These are phyloP conservation scores for Hylyphantes graminicola DNA, from an alignment of 1,140 invertebrate genomes.

Conservation along the genomic window DNA sequence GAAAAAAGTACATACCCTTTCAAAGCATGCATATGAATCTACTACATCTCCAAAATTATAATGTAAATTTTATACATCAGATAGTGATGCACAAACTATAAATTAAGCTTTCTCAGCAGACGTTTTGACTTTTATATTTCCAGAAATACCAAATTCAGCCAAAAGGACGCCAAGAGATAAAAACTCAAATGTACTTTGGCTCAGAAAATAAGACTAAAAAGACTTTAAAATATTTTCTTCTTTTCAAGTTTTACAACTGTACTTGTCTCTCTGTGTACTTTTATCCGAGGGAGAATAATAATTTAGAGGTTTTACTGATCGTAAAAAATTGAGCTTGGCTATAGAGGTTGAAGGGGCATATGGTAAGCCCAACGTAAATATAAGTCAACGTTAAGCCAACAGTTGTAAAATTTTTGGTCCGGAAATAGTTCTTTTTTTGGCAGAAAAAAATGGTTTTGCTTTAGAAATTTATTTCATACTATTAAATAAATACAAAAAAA, in stretches of 20 bases:
- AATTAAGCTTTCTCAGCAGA: neutral
- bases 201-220: slow-evolving; percentile 11
- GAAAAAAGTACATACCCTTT: no score
- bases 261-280: slow-evolving; percentile 17
- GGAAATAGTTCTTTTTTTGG: slow-evolving; percentile 11
- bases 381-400: slow-evolving; percentile 15
- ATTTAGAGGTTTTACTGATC: slow-evolving; percentile 30
- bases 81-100: no score
- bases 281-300: slow-evolving; percentile 23
- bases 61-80: no score
- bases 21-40: no score
- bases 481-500: no score
- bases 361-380: slow-evolving; percentile 11
- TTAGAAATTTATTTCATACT: no score
- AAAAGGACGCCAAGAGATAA: neutral
- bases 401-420: slow-evolving; percentile 3
- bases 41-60: no score
- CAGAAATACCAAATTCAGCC: neutral
- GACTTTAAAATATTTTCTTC: slow-evolving; percentile 28
- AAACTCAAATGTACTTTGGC: slow-evolving; percentile 8
- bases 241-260: slow-evolving; percentile 20
- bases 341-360: neutral
- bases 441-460: neutral
- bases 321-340: slow-evolving; percentile 16
- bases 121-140: slow-evolving; percentile 26